Conservation (phyloP, 2,113 vertebrate species). For the Terrapene triunguis region DNA sequence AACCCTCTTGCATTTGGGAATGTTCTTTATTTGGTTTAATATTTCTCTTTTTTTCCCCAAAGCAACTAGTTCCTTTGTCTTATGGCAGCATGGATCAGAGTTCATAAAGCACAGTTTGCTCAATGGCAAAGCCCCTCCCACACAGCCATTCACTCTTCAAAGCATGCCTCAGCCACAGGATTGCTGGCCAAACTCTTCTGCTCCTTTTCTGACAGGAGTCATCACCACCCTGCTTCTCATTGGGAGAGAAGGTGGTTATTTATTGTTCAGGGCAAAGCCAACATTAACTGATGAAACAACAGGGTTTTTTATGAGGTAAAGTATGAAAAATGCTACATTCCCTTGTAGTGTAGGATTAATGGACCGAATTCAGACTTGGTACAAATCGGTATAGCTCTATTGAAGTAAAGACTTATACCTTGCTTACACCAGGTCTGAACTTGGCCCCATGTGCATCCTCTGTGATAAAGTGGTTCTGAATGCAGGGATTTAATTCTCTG, state of each 20-base stretch:
- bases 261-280: conserved; percentile 44
- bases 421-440: background rate
- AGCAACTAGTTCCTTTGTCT: background rate
- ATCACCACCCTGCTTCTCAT: conserved; percentile 23
- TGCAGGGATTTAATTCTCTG: background rate
- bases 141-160: background rate
- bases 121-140: conserved; percentile 34
- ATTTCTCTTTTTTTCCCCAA: background rate
- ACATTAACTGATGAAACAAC: background rate
- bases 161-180: conserved; percentile 17
- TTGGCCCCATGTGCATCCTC: background rate
- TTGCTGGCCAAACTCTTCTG: conserved; percentile 25
- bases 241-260: conserved; percentile 45
- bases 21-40: conserved; percentile 47
- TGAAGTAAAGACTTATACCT: background rate
- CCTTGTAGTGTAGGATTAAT: background rate
- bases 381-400: background rate
- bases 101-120: background rate
- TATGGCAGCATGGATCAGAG: conserved; percentile 1
- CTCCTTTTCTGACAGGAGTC: conserved; percentile 56
- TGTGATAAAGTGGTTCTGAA: background rate
- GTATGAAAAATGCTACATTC: background rate
- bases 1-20: background rate
- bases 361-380: background rate
- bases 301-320: conserved; percentile 36